Evolutionary conservation across 2,797 vertebrate genomes (phyloP).

Genomic region (Pangasius djambal): DNA sequence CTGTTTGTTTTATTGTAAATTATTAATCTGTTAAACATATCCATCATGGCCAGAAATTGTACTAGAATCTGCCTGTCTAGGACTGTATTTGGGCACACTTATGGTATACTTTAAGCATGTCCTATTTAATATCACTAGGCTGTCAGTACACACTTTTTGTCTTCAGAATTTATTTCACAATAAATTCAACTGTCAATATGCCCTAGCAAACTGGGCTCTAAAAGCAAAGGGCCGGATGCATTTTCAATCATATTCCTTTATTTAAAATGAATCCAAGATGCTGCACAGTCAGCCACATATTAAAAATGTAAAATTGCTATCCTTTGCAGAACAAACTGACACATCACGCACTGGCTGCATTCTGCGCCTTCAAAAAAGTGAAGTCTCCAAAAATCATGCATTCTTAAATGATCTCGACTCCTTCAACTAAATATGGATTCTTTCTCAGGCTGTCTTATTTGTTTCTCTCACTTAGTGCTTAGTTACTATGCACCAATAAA

Average conservation of each 20-base stretch:
- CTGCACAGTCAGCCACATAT: not conserved
- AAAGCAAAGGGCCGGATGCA: conserved; percentile 1
- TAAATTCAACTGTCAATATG: not conserved
- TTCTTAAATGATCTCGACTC: not conserved
- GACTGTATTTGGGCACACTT: not conserved
- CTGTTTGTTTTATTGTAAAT: not conserved
- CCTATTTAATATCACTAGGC: not conserved
- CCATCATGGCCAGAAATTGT: not conserved
- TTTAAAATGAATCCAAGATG: conserved; percentile 31
- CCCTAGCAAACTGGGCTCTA: not conserved
- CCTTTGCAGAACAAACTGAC: not conserved
- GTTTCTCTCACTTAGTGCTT: not conserved
- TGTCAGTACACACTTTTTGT: not conserved
- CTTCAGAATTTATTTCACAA: not conserved
- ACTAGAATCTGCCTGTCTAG: not conserved
- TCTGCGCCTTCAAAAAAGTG: not conserved
- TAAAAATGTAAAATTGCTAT: conserved; percentile 6
- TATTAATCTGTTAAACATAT: not conserved
- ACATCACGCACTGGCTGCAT: not conserved
- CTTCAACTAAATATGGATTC: not conserved
- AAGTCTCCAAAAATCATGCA: not conserved
- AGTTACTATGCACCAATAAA: not conserved
- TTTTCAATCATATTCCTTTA: conserved; percentile 29
- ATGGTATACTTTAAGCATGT: not conserved
- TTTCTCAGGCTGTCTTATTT: conserved; percentile 2